These are phyloP conservation scores for Thunnus maccoyii DNA, from an alignment of 2,113 vertebrate species.

Conservation along the genomic window DNA sequence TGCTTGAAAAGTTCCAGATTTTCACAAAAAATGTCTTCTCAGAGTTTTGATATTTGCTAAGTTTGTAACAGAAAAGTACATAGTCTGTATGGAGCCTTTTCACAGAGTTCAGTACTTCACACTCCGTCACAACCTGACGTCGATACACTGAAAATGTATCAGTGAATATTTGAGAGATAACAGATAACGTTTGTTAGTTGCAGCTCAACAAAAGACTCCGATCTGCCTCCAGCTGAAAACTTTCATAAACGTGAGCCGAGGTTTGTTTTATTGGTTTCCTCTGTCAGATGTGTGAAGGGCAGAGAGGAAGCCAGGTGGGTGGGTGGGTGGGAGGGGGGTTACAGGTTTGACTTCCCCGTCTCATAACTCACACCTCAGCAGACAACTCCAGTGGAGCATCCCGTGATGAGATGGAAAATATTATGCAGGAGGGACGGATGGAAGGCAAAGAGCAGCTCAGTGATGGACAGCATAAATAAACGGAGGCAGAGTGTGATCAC, in stretches of 20 bases:
- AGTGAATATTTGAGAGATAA: too few relatives aligned
- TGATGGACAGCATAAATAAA: conserved; percentile 63
- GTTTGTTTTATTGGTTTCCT: conserved; percentile 11
- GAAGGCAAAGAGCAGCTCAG: conserved; percentile 5
- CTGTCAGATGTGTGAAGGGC: conserved; percentile 34
- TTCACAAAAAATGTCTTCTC: too few relatives aligned
- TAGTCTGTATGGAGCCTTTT: too few relatives aligned
- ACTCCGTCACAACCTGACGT: too few relatives aligned
- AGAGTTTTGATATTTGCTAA: too few relatives aligned
- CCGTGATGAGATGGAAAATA: conserved; percentile 45
- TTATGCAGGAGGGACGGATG: conserved; percentile 18
- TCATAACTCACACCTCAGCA: conserved; percentile 29
- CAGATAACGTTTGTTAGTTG: too few relatives aligned
- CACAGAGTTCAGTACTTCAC: too few relatives aligned
- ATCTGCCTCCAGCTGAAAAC: too few relatives aligned
- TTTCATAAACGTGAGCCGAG: neutral
- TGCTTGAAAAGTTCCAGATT: too few relatives aligned
- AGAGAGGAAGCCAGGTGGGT: neutral
- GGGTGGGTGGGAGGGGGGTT: neutral
- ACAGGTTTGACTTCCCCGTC: conserved; percentile 14
- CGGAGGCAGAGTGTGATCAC: conserved; percentile 35
- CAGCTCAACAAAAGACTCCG: too few relatives aligned
- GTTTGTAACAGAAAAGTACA: too few relatives aligned
- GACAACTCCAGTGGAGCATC: conserved; percentile 28
- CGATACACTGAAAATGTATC: too few relatives aligned